Evolutionary conservation across 1,140 invertebrate genomes (phyloP), one percentile per base, ranked within the genome.

Genomic region (Zeugodacus cucurbitae): DNA sequence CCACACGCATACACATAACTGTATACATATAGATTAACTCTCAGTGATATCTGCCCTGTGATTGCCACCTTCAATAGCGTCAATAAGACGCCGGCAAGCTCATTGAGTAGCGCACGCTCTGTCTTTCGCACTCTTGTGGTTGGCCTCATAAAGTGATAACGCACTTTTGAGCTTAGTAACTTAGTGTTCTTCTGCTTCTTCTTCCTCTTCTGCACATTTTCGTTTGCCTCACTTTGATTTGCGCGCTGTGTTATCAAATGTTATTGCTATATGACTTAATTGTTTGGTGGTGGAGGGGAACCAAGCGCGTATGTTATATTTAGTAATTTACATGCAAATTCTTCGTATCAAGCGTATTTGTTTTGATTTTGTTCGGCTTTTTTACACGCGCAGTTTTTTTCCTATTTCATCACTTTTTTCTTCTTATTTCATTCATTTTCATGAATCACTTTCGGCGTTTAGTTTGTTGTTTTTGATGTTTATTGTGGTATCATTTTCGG

Each of bases 111-210:
- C 58, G 7, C 5, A 62, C 26, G n/a, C 6, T n/a, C 10, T 70
- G 26, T 70, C 64, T 70, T 70, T 6, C 26, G 10, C 22, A 26
- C 5, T 20, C n/a, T 78, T 82, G n/a, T 10, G 11, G 20, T 48
- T 48, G 70, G 32, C 14, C 11, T 7, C 41, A 37, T 48, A 26
- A 82, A 54, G 14, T 48, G 74, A 82, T 82, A 82, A 82, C 74
- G 74, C 74, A 48, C 41, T 82, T 82, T 82, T 82, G 2, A 82
- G n/a, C 41, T 82, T 82, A 48, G 26, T 82, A 34, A 44, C n/a
- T 82, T 29, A 11, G 7, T 20, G 41, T 54, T 29, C 41, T 41
- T 41, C 6, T 26, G 5, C 2, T 34, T 70, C 34, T 34, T 70
- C 5, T 70, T 70, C n/a, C n/a, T n/a, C 48, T 54, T 74, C 17